Evolutionary conservation across 2,113 vertebrate species (phyloP).

Genomic region (Isurus oxyrinchus): DNA sequence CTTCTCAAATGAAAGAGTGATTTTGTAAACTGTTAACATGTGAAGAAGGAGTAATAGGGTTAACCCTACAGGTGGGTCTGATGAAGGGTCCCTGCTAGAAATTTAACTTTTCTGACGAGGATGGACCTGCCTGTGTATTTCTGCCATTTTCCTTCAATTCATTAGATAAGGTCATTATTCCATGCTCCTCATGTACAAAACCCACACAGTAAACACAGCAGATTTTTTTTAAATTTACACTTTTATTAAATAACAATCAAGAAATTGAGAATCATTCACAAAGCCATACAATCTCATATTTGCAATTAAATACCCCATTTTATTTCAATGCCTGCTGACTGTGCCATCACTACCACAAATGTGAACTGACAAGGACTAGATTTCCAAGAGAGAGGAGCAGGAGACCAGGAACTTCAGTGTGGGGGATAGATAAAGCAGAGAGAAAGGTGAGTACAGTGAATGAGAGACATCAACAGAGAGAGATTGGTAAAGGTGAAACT

Average conservation of each 20-base stretch:
- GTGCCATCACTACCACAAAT: background rate
- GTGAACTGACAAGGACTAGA: background rate
- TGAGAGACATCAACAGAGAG: background rate
- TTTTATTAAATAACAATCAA: background rate
- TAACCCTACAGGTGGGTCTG: background rate
- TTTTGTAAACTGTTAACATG: background rate
- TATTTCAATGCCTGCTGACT: background rate
- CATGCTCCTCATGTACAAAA: background rate
- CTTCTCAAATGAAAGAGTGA: background rate
- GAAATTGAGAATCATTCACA: background rate
- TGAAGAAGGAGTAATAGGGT: background rate
- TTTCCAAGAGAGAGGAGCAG: background rate
- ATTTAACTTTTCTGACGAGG: background rate
- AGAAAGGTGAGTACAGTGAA: background rate
- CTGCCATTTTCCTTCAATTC: background rate
- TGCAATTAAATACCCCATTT: background rate
- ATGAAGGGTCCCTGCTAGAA: background rate
- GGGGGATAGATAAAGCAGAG: background rate
- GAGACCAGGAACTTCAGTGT: background rate
- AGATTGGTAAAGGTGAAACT: background rate
- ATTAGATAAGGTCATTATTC: background rate
- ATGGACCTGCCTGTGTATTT: background rate
- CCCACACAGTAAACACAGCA: background rate
- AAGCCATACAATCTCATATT: background rate
- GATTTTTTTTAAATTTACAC: background rate